Evolutionary conservation across 2,113 vertebrate genomes (phyloP).

Genomic region (Onychostruthus taczanowskii): DNA sequence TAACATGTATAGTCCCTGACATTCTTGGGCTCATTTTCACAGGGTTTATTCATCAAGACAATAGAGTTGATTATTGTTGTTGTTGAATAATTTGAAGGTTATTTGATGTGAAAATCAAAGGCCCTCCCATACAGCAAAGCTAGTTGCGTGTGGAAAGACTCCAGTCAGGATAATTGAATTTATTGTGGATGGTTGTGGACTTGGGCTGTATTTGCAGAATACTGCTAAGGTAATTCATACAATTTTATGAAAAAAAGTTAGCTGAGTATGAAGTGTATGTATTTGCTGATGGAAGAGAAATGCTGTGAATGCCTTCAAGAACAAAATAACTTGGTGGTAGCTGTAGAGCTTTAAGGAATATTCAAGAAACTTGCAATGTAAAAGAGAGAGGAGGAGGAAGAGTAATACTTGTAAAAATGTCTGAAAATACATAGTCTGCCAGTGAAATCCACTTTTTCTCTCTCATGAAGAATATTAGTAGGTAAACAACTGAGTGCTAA

Average conservation of each 20-base stretch:
- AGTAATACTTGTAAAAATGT: background rate
- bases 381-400: background rate
- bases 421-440: background rate
- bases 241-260: background rate
- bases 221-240: background rate
- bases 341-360: background rate
- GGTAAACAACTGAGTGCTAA: background rate
- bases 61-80: background rate
- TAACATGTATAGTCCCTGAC: accelerated
- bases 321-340: background rate
- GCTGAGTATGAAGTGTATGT: background rate
- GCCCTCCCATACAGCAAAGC: background rate
- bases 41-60: background rate
- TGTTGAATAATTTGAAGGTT: background rate
- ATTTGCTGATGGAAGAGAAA: background rate
- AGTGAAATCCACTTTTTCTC: background rate
- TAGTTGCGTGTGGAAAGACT: background rate
- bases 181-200: background rate
- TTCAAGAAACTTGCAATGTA: background rate
- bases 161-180: background rate
- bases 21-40: background rate
- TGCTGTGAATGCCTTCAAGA: background rate
- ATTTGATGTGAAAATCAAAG: background rate
- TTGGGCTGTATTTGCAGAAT: background rate
- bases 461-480: background rate